A percentile compares a stretch with the other conserved stretches of the same genome.
These are phyloP conservation scores for Ryuthela nishihirai DNA, from an alignment of 2,888 invertebrate species.

Conservation along the genomic window DNA sequence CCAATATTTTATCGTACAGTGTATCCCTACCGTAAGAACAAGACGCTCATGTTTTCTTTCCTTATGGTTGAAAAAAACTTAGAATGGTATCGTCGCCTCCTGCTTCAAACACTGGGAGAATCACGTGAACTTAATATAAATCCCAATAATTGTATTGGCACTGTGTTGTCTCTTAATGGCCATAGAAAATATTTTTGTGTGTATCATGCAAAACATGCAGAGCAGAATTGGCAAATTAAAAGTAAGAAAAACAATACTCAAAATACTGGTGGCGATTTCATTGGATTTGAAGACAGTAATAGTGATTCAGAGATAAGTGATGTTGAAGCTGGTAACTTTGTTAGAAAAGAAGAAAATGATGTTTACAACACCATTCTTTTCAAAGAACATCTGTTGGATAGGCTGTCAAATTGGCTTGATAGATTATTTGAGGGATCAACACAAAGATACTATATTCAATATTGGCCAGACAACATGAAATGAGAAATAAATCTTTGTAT, in stretches of 20 bases:
- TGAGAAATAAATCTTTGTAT: slow-evolving; percentile 24
- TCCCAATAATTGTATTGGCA: slow-evolving; percentile 91
- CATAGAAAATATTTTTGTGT: slow-evolving; percentile 97
- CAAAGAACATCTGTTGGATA: slow-evolving; percentile 78
- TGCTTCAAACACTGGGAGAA: slow-evolving; percentile 80
- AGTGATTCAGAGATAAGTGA: slow-evolving; percentile 52
- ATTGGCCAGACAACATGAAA: slow-evolving; percentile 70
- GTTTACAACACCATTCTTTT: slow-evolving; percentile 54
- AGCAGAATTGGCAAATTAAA: slow-evolving; percentile 10
- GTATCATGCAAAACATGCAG: slow-evolving; percentile 86
- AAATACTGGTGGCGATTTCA: slow-evolving; percentile 64
- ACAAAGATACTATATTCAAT: slow-evolving; percentile 90
- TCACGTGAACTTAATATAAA: slow-evolving; percentile 81
- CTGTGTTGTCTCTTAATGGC: slow-evolving; percentile 89
- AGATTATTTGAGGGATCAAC: slow-evolving; percentile 94
- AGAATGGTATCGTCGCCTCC: slow-evolving; percentile 86
- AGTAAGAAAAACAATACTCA: slow-evolving; percentile 5
- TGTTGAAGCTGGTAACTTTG: slow-evolving; percentile 49
- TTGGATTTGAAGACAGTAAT: slow-evolving; percentile 71
- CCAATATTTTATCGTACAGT: slow-evolving; percentile 89
- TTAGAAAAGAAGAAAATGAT: slow-evolving; percentile 35
- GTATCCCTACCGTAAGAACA: slow-evolving; percentile 95
- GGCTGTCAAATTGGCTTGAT: slow-evolving; percentile 94
- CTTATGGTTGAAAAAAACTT: slow-evolving; percentile 88
- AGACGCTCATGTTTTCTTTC: slow-evolving; percentile 91